Evolutionary conservation across 2,113 vertebrate genomes (phyloP), one percentile per base, ranked within the genome.

Genomic region (Cephalopholis sonnerati): DNA sequence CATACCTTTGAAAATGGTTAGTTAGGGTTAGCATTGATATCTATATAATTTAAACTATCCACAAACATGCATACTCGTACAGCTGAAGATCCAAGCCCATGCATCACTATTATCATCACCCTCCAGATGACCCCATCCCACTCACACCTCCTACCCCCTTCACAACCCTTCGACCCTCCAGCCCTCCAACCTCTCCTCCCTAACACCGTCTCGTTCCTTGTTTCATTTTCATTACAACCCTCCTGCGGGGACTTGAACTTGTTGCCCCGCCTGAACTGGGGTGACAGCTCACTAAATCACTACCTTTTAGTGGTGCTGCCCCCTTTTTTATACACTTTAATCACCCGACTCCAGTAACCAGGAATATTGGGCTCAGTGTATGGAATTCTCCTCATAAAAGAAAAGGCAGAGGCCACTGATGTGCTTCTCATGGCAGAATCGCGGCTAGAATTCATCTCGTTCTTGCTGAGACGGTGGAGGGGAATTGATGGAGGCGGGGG

Each of bases 211-310:
- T 88, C 70, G 2, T 87, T 83, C 82, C 93, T 91, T 90, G 93
- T 94, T 93, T 94, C 84, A 92, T 93, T 95, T 95, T 94, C 91
- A 95, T 94, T 94, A 95, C 91, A 89, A 86, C 79, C 84, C 93
- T 92, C 94, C 90, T 93, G 91, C 81, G 48, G 93, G 79, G 93
- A 91, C 87, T 84, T 95, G 93, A 94, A 95, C 94, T 96, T 94
- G 87, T 93, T 91, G 89, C 84, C 93, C 93, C 55, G 76, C 85
- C 91, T 91, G 91, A 88, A 92, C 90, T 77, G 63, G 77, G 89
- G 84, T 89, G 94, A 95, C 95, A 95, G 94, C 93, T 96, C 93
- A 89, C 92, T 96, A 95, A 96, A 96, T 96, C 95, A 96, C 82
- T 18, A 44, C 72, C 84, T 93, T 95, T 96, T 95, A 95, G 94